phyloP scores from a whole-genome alignment of 2,888 invertebrate species.

The Plebejus melissa region DNA sequence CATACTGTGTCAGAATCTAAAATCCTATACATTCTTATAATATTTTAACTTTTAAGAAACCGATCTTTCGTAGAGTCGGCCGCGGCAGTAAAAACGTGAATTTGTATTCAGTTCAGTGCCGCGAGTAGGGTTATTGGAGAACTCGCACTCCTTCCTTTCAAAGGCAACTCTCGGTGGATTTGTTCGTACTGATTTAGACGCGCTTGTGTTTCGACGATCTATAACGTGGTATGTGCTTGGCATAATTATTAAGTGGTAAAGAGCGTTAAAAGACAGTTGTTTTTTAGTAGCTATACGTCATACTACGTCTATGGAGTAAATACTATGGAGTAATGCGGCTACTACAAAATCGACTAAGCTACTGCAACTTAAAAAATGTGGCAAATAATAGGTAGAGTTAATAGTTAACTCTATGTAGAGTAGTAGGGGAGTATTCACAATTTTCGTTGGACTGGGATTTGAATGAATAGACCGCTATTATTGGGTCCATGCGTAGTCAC shows the following conservation, averaged over 20 bases:
- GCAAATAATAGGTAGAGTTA: no score
- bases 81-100: slow-evolving; percentile 32
- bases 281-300: neutral
- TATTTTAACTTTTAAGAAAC: slow-evolving; percentile 23
- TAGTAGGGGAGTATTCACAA: no score
- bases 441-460: no score
- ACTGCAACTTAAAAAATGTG: neutral
- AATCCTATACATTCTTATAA: neutral
- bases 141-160: slow-evolving; percentile 37
- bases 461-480: no score
- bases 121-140: slow-evolving; percentile 38
- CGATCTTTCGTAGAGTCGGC: slow-evolving; percentile 29
- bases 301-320: neutral
- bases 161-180: slow-evolving; percentile 38
- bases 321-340: neutral
- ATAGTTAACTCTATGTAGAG: no score
- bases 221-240: neutral
- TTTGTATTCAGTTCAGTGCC: slow-evolving; percentile 39
- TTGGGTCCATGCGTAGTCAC: no score
- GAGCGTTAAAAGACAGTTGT: neutral
- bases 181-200: slow-evolving; percentile 27
- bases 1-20: neutral
- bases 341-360: neutral
- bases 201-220: slow-evolving; percentile 21
- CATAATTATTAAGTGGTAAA: neutral